phyloP scores from a whole-genome alignment of 2,888 invertebrate species.

The Crossocerus cetratus region DNA sequence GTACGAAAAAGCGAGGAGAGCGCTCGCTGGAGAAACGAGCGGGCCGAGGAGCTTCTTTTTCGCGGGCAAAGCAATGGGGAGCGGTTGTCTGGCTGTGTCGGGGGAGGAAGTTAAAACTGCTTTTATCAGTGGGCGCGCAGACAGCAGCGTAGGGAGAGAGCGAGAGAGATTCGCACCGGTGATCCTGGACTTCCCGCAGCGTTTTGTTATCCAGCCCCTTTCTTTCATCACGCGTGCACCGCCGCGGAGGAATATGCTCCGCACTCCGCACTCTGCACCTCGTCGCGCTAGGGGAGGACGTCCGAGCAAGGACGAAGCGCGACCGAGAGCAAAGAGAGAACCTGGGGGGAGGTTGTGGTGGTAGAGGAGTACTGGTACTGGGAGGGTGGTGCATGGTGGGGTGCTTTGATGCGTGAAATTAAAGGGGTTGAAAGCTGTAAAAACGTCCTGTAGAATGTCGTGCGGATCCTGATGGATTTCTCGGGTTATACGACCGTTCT shows the following conservation, averaged over 20 bases:
- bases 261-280: constrained; percentile 23
- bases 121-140: constrained; percentile 43
- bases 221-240: constrained; percentile 37
- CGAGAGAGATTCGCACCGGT: not conserved
- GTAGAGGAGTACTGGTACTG: not conserved
- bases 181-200: constrained; percentile 6
- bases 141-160: not conserved
- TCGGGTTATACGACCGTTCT: not conserved
- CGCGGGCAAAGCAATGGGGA: not conserved
- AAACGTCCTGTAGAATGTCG: constrained; percentile 29
- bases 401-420: constrained; percentile 48
- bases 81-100: not conserved
- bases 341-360: not conserved
- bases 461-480: constrained; percentile 18
- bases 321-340: not conserved
- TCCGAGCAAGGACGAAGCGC: not conserved
- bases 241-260: constrained; percentile 23
- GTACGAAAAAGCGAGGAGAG: too few species aligned
- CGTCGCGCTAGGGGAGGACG: not conserved
- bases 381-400: constrained; percentile 14
- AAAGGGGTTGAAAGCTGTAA: constrained; percentile 43
- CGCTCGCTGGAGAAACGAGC: not conserved
- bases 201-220: constrained; percentile 37
- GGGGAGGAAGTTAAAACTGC: constrained; percentile 1
- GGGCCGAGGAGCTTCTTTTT: not conserved